Percentiles rank a stretch among this genome's conserved stretches.
These are phyloP conservation scores for Percopsis transmontana DNA, from an alignment of 2,113 vertebrate species.

Conservation along the genomic window DNA sequence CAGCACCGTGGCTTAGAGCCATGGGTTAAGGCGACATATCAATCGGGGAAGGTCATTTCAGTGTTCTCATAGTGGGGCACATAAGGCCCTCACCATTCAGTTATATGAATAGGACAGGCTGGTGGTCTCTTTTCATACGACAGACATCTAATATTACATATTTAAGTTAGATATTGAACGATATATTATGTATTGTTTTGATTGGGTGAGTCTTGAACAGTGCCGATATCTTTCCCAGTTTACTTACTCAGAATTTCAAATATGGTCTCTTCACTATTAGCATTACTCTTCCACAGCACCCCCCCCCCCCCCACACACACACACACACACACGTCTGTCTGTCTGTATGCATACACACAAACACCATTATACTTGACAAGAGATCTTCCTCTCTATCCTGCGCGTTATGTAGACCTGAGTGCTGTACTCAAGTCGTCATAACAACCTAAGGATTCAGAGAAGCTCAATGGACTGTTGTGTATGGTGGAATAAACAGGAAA, in stretches of 20 bases:
- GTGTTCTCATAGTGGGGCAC: no score
- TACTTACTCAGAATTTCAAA: no score
- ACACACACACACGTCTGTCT: no score
- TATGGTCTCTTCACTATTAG: not conserved
- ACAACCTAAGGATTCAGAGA: slow-evolving; percentile 61
- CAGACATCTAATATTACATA: not conserved
- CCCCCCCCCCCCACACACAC: no score
- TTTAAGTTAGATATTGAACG: no score
- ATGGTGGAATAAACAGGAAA: slow-evolving; percentile 19
- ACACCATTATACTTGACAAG: slow-evolving; percentile 38
- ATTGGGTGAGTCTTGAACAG: no score
- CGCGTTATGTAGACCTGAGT: slow-evolving; percentile 42
- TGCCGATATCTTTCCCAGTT: no score
- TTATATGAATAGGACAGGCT: no score
- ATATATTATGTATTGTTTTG: no score
- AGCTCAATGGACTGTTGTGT: slow-evolving; percentile 47
- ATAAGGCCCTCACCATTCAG: no score
- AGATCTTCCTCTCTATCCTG: slow-evolving; percentile 45
- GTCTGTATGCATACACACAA: slow-evolving; percentile 12
- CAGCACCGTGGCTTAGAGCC: slow-evolving; percentile 12
- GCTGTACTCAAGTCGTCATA: slow-evolving; percentile 59
- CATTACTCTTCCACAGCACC: not conserved
- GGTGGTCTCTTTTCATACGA: slow-evolving; percentile 10
- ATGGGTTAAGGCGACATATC: slow-evolving; percentile 22
- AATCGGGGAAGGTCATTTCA: slow-evolving; percentile 9